A percentile compares a stretch with the other conserved stretches of the same genome.
Evolutionary conservation across 2,888 invertebrate species (phyloP).

Genomic region (Clitarchus hookeri): DNA sequence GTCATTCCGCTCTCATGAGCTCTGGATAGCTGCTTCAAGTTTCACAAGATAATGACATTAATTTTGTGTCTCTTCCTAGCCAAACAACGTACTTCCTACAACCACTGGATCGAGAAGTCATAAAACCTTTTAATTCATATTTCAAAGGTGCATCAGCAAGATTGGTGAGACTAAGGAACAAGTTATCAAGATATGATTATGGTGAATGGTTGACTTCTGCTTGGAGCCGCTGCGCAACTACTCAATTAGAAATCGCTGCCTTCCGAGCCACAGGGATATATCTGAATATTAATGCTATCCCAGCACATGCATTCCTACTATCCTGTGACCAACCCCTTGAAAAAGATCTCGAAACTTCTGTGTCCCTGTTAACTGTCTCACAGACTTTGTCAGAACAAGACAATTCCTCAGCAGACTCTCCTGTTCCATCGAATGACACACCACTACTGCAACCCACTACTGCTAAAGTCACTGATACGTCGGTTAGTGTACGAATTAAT

Average conservation of each 20-base stretch:
- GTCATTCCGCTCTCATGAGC: conserved; percentile 46
- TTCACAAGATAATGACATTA: conserved; percentile 45
- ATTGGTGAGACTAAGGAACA: conserved; percentile 31
- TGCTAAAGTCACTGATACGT: too few species aligned
- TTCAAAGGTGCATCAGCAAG: conserved; percentile 41
- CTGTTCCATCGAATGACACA: background rate
- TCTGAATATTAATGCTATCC: conserved; percentile 37
- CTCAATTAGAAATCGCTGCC: conserved; percentile 36
- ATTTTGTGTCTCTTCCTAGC: conserved; percentile 43
- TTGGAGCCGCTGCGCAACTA: conserved; percentile 32
- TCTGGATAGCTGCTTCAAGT: conserved; percentile 44
- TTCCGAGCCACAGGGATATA: conserved; percentile 42
- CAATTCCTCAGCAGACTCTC: background rate
- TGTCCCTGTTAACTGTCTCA: background rate
- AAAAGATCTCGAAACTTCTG: background rate
- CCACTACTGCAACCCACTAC: background rate
- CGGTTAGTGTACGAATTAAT: too few species aligned
- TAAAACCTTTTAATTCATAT: conserved; percentile 47
- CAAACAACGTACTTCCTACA: conserved; percentile 44
- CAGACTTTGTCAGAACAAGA: background rate
- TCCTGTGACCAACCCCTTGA: background rate
- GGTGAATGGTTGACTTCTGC: conserved; percentile 6
- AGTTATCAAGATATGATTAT: background rate
- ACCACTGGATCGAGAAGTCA: conserved; percentile 36
- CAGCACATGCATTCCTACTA: conserved; percentile 6